phyloP scores from a whole-genome alignment of 35 echinoderm and acorn worm species.

The Nesometra sesokonis region DNA sequence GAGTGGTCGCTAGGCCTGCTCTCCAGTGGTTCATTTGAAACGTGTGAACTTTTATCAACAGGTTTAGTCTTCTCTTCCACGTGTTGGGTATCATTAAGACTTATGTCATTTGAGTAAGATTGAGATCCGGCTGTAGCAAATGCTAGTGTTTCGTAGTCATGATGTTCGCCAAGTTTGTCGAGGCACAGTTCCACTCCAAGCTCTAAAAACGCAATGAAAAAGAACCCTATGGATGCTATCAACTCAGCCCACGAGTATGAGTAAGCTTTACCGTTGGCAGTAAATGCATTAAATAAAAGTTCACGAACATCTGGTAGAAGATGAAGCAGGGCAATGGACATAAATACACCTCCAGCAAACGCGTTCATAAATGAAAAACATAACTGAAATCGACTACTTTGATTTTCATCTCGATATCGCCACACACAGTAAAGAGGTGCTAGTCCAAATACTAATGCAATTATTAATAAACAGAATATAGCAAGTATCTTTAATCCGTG shows the following conservation, averaged over 20 bases:
- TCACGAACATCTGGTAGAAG: conserved; percentile 51
- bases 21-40: background rate
- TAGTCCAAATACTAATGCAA: conserved; percentile 17
- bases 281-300: conserved; percentile 33
- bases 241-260: conserved; percentile 71
- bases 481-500: conserved; percentile 14
- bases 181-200: conserved; percentile 39
- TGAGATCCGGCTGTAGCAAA: background rate
- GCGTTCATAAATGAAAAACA: conserved; percentile 33
- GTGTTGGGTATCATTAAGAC: background rate
- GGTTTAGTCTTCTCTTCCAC: background rate
- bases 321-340: conserved; percentile 70
- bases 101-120: background rate
- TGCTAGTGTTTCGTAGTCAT: background rate
- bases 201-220: conserved; percentile 64
- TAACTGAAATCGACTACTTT: background rate
- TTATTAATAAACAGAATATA: conserved; percentile 23
- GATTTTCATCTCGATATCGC: background rate
- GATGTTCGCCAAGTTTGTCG: conserved; percentile 15
- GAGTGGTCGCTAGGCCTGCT: background rate
- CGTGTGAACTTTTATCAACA: background rate
- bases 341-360: conserved; percentile 76
- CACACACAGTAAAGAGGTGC: conserved; percentile 18
- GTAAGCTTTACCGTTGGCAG: background rate
- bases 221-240: conserved; percentile 51